These are phyloP conservation scores for Drosophila mojavensis DNA, from an alignment of 1,140 invertebrate genomes.

Conservation along the genomic window DNA sequence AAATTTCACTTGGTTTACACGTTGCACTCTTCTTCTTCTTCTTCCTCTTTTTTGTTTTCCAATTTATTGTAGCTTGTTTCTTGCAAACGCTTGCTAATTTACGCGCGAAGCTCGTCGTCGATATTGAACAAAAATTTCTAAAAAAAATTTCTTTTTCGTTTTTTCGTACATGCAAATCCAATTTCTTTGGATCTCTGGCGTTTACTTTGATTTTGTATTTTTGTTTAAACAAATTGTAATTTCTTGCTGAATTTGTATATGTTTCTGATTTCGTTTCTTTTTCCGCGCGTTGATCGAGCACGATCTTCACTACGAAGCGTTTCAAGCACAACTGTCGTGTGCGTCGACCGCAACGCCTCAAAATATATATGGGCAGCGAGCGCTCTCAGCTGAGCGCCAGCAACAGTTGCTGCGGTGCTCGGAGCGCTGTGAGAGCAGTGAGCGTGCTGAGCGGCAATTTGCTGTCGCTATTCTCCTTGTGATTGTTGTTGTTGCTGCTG, in stretches of 20 bases:
- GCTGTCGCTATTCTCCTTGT: conserved; percentile 30
- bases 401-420: conserved; percentile 33
- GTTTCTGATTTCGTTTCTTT: conserved; percentile 27
- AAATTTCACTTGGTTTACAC: conserved; percentile 72
- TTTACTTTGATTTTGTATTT: not conserved
- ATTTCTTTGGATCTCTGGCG: conserved; percentile 26
- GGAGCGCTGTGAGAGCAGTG: conserved; percentile 53
- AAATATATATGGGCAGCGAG: conserved; percentile 66
- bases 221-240: conserved; percentile 29
- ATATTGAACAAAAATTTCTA: conserved; percentile 53
- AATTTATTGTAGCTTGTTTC: conserved; percentile 69
- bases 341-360: conserved; percentile 57
- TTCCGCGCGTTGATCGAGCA: conserved; percentile 66
- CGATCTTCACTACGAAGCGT: conserved; percentile 82
- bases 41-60: conserved; percentile 40
- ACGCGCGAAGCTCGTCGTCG: conserved; percentile 66
- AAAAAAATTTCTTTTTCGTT: conserved; percentile 65
- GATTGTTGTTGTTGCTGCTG: conserved; percentile 20
- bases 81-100: conserved; percentile 81
- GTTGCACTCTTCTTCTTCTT: conserved; percentile 36
- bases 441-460: conserved; percentile 40
- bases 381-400: conserved; percentile 20
- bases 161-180: conserved; percentile 31
- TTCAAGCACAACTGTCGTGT: conserved; percentile 81
- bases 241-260: conserved; percentile 19